Base-by-base conservation (phyloP, 2,888 invertebrate genomes). In the Campaea margaritaria region DNA sequence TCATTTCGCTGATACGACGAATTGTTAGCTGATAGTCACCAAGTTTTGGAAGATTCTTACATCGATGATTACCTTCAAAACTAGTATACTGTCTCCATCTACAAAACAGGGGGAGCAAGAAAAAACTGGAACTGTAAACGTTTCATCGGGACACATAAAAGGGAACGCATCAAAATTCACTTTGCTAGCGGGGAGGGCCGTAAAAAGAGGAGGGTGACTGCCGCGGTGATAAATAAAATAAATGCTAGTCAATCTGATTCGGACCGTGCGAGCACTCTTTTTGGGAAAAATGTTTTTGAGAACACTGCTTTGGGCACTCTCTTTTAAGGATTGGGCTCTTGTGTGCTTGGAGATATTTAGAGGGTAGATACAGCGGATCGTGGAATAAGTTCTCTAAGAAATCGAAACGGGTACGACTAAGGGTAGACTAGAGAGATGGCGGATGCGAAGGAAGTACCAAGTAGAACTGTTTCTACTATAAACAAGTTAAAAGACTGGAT, bases 141-240 rank as follows among this genome's bases (percentile, higher is more conserved):
- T 83, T 83, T 80, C 84, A 83, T 81, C 77, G 81, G 76, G 81
- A 78, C 78, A 81, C 79, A 82, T 85, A 84, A 85, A 85, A 79
- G 79, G 70, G 73, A 66, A 79, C 84, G 78, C 85, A 88, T 88
- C 87, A 88, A 88, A 88, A 87, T 86, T 88, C 87, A 87, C 87
- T 87, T 87, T 84, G 82, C 76, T 75, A 79, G 86, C 85, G 81
- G 75, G 67, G 74, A 75, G 74, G 72, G 76, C 76, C 74, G 81
- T 85, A 85, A 85, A 84, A 77, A 73, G 73, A 76, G 70, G 81
- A 77, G 76, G 76, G 63, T 28, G 63, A 58, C 67, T 65, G 65
- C 62, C 63, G 57, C 65, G 65, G 58, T 63, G 64, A 68, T 70
- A 70, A 70, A 68, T 70, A 70, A 70, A 70, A 67, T 65, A 68